These are phyloP conservation scores for Gastrophysa polygoni DNA, from an alignment of 2,888 invertebrate species.

Conservation along the genomic window DNA sequence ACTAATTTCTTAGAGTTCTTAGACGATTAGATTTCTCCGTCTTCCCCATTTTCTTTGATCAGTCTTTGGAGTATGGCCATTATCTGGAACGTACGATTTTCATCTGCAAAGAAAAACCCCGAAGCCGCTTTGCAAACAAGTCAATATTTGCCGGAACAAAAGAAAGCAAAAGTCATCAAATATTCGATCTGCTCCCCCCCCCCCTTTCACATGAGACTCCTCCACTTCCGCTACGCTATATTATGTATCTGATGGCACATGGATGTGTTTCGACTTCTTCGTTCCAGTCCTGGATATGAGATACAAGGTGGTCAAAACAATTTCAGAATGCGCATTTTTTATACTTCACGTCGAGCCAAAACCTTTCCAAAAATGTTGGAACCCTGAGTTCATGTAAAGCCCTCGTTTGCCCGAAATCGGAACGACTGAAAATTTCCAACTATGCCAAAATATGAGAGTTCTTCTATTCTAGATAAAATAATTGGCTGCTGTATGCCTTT, in stretches of 20 bases:
- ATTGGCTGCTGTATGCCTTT: too few relatives aligned
- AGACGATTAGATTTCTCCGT: slow-evolving; percentile 4
- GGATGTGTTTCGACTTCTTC: slow-evolving; percentile 18
- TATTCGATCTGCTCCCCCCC: slow-evolving; percentile 9
- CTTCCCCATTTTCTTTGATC: background rate
- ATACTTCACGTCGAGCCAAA: too few relatives aligned
- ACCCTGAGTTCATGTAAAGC: too few relatives aligned
- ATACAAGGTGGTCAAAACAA: background rate
- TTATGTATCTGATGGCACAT: slow-evolving; percentile 30
- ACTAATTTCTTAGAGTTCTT: too few relatives aligned
- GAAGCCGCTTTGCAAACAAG: slow-evolving; percentile 22
- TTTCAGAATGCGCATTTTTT: too few relatives aligned
- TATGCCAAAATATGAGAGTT: too few relatives aligned
- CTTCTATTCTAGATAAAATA: too few relatives aligned
- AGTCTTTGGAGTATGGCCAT: background rate
- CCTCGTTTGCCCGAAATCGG: too few relatives aligned
- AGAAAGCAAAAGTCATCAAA: slow-evolving; percentile 24
- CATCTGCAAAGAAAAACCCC: slow-evolving; percentile 18
- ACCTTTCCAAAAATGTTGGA: too few relatives aligned
- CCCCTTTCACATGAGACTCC: slow-evolving; percentile 5
- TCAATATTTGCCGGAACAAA: slow-evolving; percentile 29
- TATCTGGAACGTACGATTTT: slow-evolving; percentile 14
- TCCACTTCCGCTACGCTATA: slow-evolving; percentile 25
- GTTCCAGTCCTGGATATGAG: background rate
- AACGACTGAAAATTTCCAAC: too few relatives aligned